phyloP scores from a whole-genome alignment of 2,113 vertebrate species.

The Empidonax alnorum region DNA sequence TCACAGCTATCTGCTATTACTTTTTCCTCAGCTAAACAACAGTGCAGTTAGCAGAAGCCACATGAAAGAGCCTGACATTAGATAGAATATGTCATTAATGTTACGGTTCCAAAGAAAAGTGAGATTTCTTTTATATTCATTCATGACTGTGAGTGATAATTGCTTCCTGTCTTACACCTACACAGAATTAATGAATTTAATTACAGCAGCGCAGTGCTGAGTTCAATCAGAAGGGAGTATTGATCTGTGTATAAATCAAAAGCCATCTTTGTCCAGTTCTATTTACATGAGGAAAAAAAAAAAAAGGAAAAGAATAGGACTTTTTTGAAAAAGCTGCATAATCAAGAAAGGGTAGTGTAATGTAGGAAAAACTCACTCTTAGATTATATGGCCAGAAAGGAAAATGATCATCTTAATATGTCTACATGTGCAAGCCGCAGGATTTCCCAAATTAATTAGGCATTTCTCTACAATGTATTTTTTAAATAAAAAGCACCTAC shows the following conservation, averaged over 20 bases:
- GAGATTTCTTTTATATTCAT: slow-evolving; percentile 60
- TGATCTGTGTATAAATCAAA: slow-evolving; percentile 66
- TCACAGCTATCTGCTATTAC: not conserved
- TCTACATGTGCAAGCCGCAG: not conserved
- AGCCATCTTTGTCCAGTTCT: slow-evolving; percentile 3
- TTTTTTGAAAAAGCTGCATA: not conserved
- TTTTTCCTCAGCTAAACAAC: slow-evolving; percentile 11
- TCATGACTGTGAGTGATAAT: slow-evolving; percentile 50
- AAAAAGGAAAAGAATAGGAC: not conserved
- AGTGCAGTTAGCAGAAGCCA: slow-evolving; percentile 22
- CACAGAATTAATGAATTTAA: slow-evolving; percentile 73
- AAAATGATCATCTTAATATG: not conserved
- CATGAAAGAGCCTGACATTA: slow-evolving; percentile 39
- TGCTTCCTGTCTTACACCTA: slow-evolving; percentile 77
- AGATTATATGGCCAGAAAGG: not conserved
- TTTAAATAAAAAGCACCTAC: not conserved
- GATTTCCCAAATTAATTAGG: slow-evolving; percentile 17
- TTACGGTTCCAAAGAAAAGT: slow-evolving; percentile 44
- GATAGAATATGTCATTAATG: slow-evolving; percentile 51
- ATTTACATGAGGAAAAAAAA: not conserved
- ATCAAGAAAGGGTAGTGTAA: not conserved
- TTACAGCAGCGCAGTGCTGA: slow-evolving; percentile 31
- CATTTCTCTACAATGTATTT: not conserved
- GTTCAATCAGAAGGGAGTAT: slow-evolving; percentile 65
- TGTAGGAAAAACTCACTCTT: not conserved